Evolutionary conservation across 2,113 vertebrate genomes (phyloP).

Genomic region (Toxotes jaculatrix): DNA sequence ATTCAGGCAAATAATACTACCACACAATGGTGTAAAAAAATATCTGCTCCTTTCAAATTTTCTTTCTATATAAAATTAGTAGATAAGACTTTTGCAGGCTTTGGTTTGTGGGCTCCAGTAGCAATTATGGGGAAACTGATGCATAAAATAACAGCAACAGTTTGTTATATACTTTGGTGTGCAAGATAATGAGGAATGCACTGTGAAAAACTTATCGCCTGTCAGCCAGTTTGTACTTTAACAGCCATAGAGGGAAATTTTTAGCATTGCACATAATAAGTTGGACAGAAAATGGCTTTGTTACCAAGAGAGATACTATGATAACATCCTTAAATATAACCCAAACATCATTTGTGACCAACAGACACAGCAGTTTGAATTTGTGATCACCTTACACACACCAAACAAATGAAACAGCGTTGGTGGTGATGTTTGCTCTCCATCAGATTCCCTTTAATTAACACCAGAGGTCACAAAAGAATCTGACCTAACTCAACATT

Average conservation of each 20-base stretch:
- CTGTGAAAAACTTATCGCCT: not conserved
- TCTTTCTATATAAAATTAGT: not conserved
- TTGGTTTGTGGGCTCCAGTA: not conserved
- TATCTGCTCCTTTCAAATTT: not conserved
- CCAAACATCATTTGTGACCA: not conserved
- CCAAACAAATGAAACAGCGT: not conserved
- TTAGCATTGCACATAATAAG: not conserved
- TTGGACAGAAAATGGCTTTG: not conserved
- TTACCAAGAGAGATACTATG: not conserved
- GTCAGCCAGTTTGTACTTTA: not conserved
- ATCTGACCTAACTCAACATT: not conserved
- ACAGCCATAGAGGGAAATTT: not conserved
- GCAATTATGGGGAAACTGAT: not conserved
- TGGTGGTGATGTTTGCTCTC: too few relatives aligned
- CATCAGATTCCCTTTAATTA: not conserved
- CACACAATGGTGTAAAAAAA: not conserved
- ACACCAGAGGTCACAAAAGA: not conserved
- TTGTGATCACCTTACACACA: not conserved
- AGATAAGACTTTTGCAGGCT: not conserved
- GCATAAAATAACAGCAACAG: not conserved
- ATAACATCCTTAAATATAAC: conserved; percentile 1
- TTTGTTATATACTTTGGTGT: not conserved
- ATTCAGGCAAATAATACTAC: not conserved
- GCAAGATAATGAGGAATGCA: conserved; percentile 25
- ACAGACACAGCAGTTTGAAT: not conserved